Conservation (phyloP, 2,113 vertebrate genomes). For the Heptranchias perlo region DNA sequence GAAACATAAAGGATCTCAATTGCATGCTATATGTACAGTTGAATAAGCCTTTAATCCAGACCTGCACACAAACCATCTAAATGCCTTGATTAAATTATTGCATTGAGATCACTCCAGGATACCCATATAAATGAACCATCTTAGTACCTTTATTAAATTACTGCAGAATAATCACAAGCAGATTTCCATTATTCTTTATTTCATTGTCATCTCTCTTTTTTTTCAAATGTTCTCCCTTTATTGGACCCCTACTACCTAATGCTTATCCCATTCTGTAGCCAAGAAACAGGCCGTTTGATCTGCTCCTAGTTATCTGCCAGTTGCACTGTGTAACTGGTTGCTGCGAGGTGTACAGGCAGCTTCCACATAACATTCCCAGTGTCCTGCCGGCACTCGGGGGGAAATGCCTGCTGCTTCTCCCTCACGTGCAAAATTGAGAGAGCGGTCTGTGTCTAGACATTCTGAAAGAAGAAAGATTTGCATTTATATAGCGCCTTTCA, state of each 20-base stretch:
- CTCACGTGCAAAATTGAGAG: background rate
- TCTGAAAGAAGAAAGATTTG: too few species aligned
- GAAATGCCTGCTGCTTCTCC: background rate
- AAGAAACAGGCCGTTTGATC: background rate
- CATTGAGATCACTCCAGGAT: background rate
- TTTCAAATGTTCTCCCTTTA: background rate
- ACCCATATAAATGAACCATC: background rate
- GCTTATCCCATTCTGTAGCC: background rate
- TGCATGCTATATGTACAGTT: background rate
- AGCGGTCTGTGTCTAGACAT: background rate
- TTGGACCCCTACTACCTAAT: background rate
- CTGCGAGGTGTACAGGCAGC: background rate
- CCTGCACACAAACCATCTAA: background rate
- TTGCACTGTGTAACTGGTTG: background rate
- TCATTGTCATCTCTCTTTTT: background rate
- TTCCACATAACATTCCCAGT: background rate
- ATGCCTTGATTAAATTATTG: background rate
- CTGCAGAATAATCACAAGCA: background rate
- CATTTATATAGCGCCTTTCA: too few species aligned
- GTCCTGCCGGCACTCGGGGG: too few species aligned
- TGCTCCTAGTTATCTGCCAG: background rate
- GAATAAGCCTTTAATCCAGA: background rate
- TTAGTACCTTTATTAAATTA: background rate
- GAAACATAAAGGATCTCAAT: background rate
- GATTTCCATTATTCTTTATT: background rate